These are phyloP conservation scores for Chelonus formosanus DNA, from an alignment of 2,888 invertebrate genomes.

Conservation along the genomic window DNA sequence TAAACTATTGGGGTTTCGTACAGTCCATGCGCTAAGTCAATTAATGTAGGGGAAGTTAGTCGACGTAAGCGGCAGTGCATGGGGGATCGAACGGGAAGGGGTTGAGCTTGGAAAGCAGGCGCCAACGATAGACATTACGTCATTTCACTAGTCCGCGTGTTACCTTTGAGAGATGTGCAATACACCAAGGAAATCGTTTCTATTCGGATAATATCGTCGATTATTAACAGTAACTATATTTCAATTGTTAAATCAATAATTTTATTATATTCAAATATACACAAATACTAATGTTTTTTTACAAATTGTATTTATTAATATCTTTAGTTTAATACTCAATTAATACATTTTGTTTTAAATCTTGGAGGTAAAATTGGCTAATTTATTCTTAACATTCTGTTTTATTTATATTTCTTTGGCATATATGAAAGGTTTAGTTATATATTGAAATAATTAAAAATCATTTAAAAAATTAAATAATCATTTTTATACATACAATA, in stretches of 20 bases:
- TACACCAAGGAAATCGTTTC: conserved; percentile 37
- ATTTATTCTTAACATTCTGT: too few species aligned
- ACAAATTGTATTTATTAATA: too few species aligned
- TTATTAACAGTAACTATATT: background rate
- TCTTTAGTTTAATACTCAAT: too few species aligned
- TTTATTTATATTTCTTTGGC: too few species aligned
- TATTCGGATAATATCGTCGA: background rate
- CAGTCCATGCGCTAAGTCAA: conserved; percentile 38
- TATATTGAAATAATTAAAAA: too few species aligned
- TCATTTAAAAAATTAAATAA: too few species aligned
- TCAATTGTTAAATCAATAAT: background rate
- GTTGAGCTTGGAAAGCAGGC: conserved; percentile 32
- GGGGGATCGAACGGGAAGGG: conserved; percentile 22
- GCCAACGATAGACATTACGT: conserved; percentile 48
- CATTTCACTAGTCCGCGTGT: conserved; percentile 55
- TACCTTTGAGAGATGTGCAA: conserved; percentile 45
- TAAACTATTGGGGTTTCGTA: conserved; percentile 50
- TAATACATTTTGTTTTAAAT: too few species aligned
- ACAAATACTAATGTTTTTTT: too few species aligned
- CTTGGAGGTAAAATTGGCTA: too few species aligned
- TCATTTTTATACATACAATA: too few species aligned
- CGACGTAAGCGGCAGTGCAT: conserved; percentile 2
- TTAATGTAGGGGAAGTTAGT: conserved; percentile 6
- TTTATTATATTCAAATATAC: too few species aligned
- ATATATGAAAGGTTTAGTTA: too few species aligned